Evolutionary conservation across 2,113 vertebrate genomes (phyloP).

Genomic region (Crypturellus undulatus): DNA sequence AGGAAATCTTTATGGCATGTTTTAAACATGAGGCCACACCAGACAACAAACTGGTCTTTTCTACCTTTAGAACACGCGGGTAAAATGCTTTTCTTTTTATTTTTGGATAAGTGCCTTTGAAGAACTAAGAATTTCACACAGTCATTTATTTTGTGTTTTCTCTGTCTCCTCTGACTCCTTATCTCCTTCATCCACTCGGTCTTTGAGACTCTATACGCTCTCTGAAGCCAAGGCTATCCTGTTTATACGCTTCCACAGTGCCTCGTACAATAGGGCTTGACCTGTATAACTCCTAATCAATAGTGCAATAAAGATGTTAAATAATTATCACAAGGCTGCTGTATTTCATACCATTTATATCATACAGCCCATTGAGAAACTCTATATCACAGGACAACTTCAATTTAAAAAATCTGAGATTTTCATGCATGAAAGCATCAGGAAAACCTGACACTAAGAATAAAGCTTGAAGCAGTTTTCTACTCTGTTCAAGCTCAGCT

Average conservation of each 20-base stretch:
- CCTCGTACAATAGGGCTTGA: background rate
- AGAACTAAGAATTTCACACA: background rate
- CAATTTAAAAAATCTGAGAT: background rate
- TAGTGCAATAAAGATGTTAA: background rate
- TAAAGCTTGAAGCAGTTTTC: background rate
- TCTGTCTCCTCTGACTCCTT: background rate
- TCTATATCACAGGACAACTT: background rate
- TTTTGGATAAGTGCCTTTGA: background rate
- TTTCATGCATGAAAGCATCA: background rate
- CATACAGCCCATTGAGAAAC: background rate
- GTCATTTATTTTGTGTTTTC: background rate
- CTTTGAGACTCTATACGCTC: background rate
- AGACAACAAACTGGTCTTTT: background rate
- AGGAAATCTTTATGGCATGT: background rate
- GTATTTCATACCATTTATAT: background rate
- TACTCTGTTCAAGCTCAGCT: background rate
- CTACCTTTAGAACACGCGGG: rapidly evolving
- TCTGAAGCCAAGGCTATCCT: background rate
- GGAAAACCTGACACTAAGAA: background rate
- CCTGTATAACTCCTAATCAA: background rate
- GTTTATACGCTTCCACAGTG: background rate
- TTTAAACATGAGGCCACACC: background rate
- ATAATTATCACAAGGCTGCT: background rate
- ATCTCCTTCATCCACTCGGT: background rate
- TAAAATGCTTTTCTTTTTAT: background rate